Base-by-base conservation (phyloP, 2,113 vertebrate genomes). In the Turnix velox region DNA sequence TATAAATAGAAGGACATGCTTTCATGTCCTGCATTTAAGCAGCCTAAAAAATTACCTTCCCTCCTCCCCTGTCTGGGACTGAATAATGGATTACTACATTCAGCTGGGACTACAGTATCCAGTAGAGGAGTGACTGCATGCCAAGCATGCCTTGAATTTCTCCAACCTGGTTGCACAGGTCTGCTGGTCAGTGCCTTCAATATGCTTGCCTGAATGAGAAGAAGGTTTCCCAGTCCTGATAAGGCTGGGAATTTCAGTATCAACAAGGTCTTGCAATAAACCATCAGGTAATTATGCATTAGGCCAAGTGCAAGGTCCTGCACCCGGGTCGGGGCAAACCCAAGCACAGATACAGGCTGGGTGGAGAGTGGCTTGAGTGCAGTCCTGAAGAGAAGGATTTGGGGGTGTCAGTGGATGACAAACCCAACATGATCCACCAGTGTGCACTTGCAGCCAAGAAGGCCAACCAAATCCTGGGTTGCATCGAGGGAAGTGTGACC, bases 1-100 rank as follows among this genome's bases (percentile, higher is more conserved):
- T 75, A 20, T 77, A 84, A 93, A 80, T 43, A 58, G 39, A 30
- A 88, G 72, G 31, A 84, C 76, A 43, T 15, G 27, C 43, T 88
- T 93, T 94, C 91, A 74, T 58, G n/a, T n/a, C 84, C 87, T 86
- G 59, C 46, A 39, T 71, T 90, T 65, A 74, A 61, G 84, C 55
- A 90, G 42, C 59, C n/a, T 80, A 66, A 71, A 85, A 92, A 85
- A 58, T 66, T 74, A 73, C 76, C 35, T 93, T 88, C n/a, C 72
- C 45, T 83, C 59, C 51, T 86, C 30, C 65, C 39, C 51, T 39
- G 68, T 7, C 59, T 86, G 55, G 68, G 92, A 48, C 24, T 33
- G 55, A 74, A 69, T 39, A 80, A 39, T 24, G 51, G 87, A 81
- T 93, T 80, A 46, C 59, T 37, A 48, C 68, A 11, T 23, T 91